Base-by-base conservation (phyloP, 2,797 vertebrate genomes). In the Lophius americanus region DNA sequence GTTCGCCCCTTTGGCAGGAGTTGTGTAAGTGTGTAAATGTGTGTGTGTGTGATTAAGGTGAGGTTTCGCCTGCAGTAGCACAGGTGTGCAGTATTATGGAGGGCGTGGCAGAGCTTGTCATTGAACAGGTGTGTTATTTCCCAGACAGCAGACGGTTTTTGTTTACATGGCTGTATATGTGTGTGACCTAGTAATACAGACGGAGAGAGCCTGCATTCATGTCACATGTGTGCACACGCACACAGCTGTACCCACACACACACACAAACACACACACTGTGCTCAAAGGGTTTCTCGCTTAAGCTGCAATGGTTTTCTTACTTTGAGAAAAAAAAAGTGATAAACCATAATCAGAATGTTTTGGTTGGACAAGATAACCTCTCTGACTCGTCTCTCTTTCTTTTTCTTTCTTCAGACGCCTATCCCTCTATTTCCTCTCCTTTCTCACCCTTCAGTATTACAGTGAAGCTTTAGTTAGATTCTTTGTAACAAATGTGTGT, bases 101-200 rank as follows among this genome's bases (percentile, higher is more conserved):
- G 88, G 91, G 91, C 72, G 89, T 87, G 91, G 91, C 81, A 32
- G 58, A 65, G 79, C 82, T 86, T 89, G 88, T 90, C 84, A 88
- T 80, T 86, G 79, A 88, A 87, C 91, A 92, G 90, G 90, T 92
- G 91, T 91, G 88, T 85, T 76, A 84, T 82, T 87, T 91, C 85
- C 82, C 85, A 89, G 88, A 88, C 84, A 84, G 85, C 83, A 83
- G 84, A 85, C 74, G 77, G 75, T 85, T 88, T 85, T 86, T 89
- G 89, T 89, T 89, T 88, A 89, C 83, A 89, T 68, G 81, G 55
- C 63, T 78, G 73, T 41, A 9, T 51, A 6, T 76, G 73, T 72
- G 73, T 70, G 62, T 73, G 77, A 86, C 73, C 73, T 60, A 77
- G 73, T 83, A 82, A 82, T 75, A 62, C 68, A 72, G 61, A 73